Evolutionary conservation across 2,888 invertebrate genomes (phyloP).

Genomic region (Lissonota sp.): DNA sequence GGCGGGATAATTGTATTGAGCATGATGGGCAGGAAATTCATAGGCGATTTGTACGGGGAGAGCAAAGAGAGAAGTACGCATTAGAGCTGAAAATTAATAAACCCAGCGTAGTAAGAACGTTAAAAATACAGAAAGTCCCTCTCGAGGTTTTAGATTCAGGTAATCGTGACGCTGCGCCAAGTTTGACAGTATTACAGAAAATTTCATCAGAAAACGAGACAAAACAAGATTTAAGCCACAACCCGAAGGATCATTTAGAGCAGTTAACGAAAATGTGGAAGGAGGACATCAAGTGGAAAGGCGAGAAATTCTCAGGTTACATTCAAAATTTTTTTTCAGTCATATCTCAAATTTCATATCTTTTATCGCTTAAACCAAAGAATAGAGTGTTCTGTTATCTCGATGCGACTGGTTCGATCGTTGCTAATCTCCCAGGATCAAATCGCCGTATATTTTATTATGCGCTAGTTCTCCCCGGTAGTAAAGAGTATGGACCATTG

Average conservation of each 20-base stretch:
- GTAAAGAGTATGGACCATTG: slow-evolving; percentile 18
- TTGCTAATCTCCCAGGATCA: slow-evolving; percentile 15
- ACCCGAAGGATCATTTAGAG: slow-evolving; percentile 12
- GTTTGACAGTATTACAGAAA: slow-evolving; percentile 26
- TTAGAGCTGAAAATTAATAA: slow-evolving; percentile 1
- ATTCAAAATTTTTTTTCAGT: slow-evolving; percentile 7
- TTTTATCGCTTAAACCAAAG: background rate
- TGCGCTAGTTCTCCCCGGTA: slow-evolving; percentile 40
- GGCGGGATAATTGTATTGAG: slow-evolving; percentile 4
- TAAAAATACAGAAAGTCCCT: slow-evolving; percentile 7
- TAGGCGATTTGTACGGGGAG: slow-evolving; percentile 32
- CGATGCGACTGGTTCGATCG: slow-evolving; percentile 44
- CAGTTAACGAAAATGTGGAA: background rate
- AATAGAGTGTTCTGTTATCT: slow-evolving; percentile 36
- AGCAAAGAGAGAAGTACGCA: background rate
- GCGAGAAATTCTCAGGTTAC: slow-evolving; percentile 9
- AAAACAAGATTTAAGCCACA: slow-evolving; percentile 28
- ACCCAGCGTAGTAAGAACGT: slow-evolving; percentile 7
- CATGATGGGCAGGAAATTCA: slow-evolving; percentile 30
- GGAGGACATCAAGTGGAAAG: slow-evolving; percentile 1
- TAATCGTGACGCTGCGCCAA: slow-evolving; percentile 37
- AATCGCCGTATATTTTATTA: slow-evolving; percentile 41
- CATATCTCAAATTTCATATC: slow-evolving; percentile 17
- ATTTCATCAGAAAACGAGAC: slow-evolving; percentile 7
- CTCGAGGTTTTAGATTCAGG: slow-evolving; percentile 26